Conservation (phyloP, 2,113 vertebrate genomes). For the Leptocoma aspasia region DNA sequence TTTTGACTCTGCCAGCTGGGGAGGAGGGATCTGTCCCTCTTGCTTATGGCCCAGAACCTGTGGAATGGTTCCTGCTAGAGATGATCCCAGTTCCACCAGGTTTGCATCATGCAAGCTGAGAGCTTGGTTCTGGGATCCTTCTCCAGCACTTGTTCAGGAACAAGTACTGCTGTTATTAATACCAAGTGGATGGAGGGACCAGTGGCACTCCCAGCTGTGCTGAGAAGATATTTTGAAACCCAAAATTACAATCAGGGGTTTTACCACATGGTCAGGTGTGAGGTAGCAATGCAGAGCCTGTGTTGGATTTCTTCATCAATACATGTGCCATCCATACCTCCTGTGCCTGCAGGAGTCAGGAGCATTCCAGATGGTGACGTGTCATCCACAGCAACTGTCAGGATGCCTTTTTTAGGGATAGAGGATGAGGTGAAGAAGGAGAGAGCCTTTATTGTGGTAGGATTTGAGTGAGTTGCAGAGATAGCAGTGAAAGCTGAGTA, state of each 20-base stretch:
- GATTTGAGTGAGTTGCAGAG: neutral
- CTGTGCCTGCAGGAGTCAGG: neutral
- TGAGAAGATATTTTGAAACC: neutral
- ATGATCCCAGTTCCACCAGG: neutral
- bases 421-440: neutral
- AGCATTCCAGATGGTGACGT: neutral
- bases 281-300: neutral
- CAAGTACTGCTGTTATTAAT: neutral
- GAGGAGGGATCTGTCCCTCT: neutral
- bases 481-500: neutral
- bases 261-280: accelerated
- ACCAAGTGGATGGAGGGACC: neutral
- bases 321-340: neutral
- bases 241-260: neutral
- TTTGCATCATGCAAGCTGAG: neutral
- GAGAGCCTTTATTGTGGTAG: neutral
- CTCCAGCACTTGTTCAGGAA: accelerated
- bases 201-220: neutral
- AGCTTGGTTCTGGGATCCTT: neutral
- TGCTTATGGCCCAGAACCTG: neutral
- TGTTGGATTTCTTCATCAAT: neutral
- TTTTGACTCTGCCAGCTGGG: neutral
- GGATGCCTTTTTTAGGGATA: neutral
- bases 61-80: neutral
- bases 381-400: neutral